Base-by-base conservation (phyloP, 2,113 vertebrate species). In the Octodon degus region DNA sequence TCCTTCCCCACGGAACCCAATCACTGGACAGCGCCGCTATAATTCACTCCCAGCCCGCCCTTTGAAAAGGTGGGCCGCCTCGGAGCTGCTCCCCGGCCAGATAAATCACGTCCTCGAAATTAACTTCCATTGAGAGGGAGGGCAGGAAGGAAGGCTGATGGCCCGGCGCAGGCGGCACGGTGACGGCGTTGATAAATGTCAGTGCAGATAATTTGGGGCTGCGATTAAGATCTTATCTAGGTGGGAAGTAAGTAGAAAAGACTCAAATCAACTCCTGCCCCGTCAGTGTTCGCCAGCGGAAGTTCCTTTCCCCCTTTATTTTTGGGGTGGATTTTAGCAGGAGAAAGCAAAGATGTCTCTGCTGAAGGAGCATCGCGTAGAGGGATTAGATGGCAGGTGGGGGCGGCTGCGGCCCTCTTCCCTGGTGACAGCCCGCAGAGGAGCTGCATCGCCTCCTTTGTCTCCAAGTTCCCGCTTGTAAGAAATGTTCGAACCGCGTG, bases 71-170 rank as follows among this genome's bases (percentile, higher is more conserved):
- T 99, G 98, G 98, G 98, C 98, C 97, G 98, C 98, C 98, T 98
- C 98, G 94, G 98, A 89, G 98, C 98, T 97, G 98, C 98, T 98
- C 98, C 99, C 98, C 98, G 97, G 98, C 98, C 97, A 99, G 98
- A 99, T 99, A 99, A 99, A 99, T 99, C 98, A 99, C 98, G 98
- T 98, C 98, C 98, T 99, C 98, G 98, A 99, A 99, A 99, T 99
- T 99, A 99, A 99, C 98, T 99, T 99, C 99, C 98, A 99, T 99
- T 99, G 99, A 99, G 98, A 99, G 98, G 98, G 98, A 97, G 98
- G 97, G 98, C 97, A 97, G 98, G 98, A 98, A 98, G 98, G 98
- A 98, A 98, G 98, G 98, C 96, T 97, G 98, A 98, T 97, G 98
- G 98, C 98, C 98, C 98, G 98, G 98, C 97, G 97, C 82, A 81